phyloP scores from a whole-genome alignment of 2,797 vertebrate genomes.

The Muraenolepis orangiensis region DNA sequence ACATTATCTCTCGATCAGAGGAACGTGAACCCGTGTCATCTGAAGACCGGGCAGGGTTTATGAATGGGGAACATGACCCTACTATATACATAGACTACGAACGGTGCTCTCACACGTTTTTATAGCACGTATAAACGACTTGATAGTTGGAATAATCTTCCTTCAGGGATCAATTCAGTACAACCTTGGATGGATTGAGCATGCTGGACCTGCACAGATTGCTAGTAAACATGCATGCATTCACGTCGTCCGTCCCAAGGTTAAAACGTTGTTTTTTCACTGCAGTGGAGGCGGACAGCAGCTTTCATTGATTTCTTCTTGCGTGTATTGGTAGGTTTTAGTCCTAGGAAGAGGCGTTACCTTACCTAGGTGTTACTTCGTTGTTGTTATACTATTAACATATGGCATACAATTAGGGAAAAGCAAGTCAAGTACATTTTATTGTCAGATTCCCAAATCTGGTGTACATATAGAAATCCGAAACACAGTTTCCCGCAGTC shows the following conservation, averaged over 20 bases:
- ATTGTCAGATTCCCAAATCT: too few species aligned
- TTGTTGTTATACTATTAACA: background rate
- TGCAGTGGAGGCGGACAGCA: background rate
- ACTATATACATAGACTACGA: background rate
- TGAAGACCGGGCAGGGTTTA: background rate
- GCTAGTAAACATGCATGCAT: background rate
- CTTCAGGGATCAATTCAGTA: background rate
- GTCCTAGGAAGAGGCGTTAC: background rate
- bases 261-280: background rate
- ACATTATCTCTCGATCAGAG: background rate
- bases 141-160: background rate
- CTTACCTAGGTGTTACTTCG: too few species aligned
- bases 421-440: too few species aligned
- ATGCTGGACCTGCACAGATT: background rate
- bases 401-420: background rate
- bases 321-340: background rate
- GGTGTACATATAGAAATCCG: too few species aligned
- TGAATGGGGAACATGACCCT: constrained; percentile 1
- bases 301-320: background rate
- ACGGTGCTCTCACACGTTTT: background rate
- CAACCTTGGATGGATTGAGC: background rate
- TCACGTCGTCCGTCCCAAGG: background rate
- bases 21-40: background rate
- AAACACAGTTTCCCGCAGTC: too few species aligned
- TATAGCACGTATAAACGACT: background rate